Base-by-base conservation (phyloP, 2,113 vertebrate genomes). In the Phodopus roborovskii region DNA sequence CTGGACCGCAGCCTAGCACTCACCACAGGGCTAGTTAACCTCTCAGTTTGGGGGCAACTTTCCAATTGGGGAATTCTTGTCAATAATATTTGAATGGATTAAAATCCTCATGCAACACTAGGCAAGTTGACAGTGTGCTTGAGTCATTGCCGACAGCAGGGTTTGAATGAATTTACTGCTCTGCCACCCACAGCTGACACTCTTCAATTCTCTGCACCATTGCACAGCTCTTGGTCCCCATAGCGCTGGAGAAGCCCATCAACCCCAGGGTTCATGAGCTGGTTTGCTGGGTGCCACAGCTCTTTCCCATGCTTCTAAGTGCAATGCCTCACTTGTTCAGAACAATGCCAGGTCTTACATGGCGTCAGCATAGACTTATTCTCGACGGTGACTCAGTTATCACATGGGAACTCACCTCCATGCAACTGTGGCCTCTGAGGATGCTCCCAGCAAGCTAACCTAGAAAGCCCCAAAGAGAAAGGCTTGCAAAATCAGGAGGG, bases 271-370 rank as follows among this genome's bases (percentile, higher is more conserved):
- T 53, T 56, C 79, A 15, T 20, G 39, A 42, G 60, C 45, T n/a
- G 71, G 48, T 28, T 70, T 33, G 60, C 62, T 13, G 56, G 56
- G 33, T 0, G 2, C 82, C 87, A 50, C 30, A 50, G 19, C 88
- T 48, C 92, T 70, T 75, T 87, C 48, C 58, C 70, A 8, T 28
- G 66, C 95, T 85, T 70, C 79, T 50, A n/a, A 36, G 60, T 4
- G 30, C 88, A 33, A 33, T 12, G 53, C 81, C 85, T 92, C 86
- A 83, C 36, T 66, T 94, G 90, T 75, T 95, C 68, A 36, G 88
- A 88, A 81, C 91, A 82, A 39, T 45, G 88, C 68, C 22, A 20
- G 13, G 9, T 42, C 81, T 92, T 71, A 42, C 66, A 5, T 0
- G 42, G 70, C 0, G 1, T 92, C 94, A 68, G 58, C 71, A 77